These are phyloP conservation scores for Petrocephalus schoutedeni DNA, from an alignment of 2,797 vertebrate genomes.

Conservation along the genomic window DNA sequence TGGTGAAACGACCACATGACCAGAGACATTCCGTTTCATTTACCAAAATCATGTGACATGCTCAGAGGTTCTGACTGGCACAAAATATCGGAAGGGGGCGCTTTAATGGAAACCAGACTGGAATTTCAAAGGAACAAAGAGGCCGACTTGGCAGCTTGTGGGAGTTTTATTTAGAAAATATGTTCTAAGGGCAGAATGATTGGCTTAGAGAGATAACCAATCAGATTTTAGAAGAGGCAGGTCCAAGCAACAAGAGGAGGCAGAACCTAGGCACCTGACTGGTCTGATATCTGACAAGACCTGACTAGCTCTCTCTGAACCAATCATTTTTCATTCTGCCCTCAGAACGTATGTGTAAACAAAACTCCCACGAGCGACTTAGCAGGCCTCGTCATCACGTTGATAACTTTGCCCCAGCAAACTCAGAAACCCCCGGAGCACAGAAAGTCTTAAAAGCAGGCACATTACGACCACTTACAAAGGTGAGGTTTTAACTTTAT, in stretches of 20 bases:
- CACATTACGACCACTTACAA: constrained; percentile 32
- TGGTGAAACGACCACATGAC: background rate
- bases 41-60: background rate
- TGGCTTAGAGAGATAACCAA: too few relatives aligned
- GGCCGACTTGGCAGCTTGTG: too few relatives aligned
- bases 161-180: too few relatives aligned
- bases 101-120: background rate
- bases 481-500: constrained; percentile 54
- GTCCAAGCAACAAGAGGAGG: too few relatives aligned
- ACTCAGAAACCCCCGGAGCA: background rate
- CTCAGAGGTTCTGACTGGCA: background rate
- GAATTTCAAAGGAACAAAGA: background rate
- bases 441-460: background rate
- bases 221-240: too few relatives aligned
- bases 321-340: too few relatives aligned
- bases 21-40: background rate
- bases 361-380: background rate
- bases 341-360: too few relatives aligned
- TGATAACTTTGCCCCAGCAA: background rate
- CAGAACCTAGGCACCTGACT: too few relatives aligned
- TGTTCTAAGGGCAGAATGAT: too few relatives aligned
- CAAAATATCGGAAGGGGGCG: background rate
- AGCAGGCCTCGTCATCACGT: background rate
- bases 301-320: too few relatives aligned
- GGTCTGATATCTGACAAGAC: too few relatives aligned